phyloP scores from a whole-genome alignment of 2,888 invertebrate genomes.

The Nomada ruficornis region DNA sequence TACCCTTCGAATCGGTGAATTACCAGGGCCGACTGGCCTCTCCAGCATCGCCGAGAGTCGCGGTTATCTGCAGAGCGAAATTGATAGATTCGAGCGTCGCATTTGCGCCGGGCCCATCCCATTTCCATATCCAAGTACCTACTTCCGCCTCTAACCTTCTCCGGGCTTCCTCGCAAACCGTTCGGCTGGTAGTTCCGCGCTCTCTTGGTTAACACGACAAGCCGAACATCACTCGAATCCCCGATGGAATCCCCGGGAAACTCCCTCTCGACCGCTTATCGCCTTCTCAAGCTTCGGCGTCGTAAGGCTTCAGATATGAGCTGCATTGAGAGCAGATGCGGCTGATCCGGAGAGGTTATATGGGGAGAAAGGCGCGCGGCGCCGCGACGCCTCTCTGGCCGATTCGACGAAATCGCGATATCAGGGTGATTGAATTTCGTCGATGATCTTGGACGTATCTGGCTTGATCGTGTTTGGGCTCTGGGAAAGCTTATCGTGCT shows the following conservation, averaged over 20 bases:
- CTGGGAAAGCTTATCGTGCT: conserved; percentile 36
- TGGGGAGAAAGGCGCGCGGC: conserved; percentile 1
- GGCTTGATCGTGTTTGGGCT: conserved; percentile 63
- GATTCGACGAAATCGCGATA: conserved; percentile 62
- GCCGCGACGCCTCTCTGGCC: conserved; percentile 42
- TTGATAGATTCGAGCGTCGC: conserved; percentile 81
- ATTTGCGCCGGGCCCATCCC: conserved; percentile 73
- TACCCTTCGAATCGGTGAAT: conserved; percentile 80
- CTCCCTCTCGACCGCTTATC: conserved; percentile 71
- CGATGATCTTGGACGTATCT: conserved; percentile 58
- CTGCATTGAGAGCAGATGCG: conserved; percentile 73
- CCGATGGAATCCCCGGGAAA: conserved; percentile 67
- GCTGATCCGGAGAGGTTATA: conserved; percentile 62
- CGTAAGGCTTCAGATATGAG: conserved; percentile 71
- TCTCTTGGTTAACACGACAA: conserved; percentile 73
- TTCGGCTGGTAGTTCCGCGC: conserved; percentile 67
- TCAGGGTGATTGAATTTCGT: conserved; percentile 69
- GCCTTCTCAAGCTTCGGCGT: conserved; percentile 66
- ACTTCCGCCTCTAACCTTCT: conserved; percentile 71
- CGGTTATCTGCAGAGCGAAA: conserved; percentile 75
- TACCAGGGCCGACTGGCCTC: conserved; percentile 72
- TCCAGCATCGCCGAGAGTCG: conserved; percentile 47
- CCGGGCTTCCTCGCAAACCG: conserved; percentile 61
- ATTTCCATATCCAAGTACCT: conserved; percentile 80
- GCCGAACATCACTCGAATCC: conserved; percentile 75